These are phyloP conservation scores for Zenarchopterus dispar DNA, from an alignment of 2,797 vertebrate species.

Conservation along the genomic window DNA sequence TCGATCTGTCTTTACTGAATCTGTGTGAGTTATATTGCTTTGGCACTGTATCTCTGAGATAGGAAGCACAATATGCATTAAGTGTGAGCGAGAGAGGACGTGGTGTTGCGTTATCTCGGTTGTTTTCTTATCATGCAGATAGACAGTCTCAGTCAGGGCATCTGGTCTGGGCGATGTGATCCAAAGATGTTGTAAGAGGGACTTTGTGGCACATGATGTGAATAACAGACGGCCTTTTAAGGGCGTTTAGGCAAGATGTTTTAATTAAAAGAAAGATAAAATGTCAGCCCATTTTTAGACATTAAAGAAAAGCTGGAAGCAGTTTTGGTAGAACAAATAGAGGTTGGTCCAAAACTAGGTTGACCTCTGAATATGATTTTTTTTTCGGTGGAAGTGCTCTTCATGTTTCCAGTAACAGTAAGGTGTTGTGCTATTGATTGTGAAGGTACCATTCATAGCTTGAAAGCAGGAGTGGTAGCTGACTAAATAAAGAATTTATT, in stretches of 20 bases:
- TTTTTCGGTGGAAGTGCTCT: no score
- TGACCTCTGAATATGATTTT: no score
- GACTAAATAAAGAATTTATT: no score
- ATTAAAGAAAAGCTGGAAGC: no score
- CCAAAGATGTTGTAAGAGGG: conserved; percentile 3
- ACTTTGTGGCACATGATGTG: conserved; percentile 16
- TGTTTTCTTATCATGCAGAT: conserved; percentile 58
- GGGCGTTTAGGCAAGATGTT: not conserved
- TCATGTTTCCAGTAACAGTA: no score
- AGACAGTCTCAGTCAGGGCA: conserved; percentile 30
- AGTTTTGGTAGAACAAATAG: no score
- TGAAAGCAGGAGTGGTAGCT: no score
- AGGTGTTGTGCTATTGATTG: no score
- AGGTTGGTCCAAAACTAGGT: no score
- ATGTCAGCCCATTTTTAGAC: not conserved
- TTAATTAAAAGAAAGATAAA: not conserved
- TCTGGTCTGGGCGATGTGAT: conserved; percentile 37
- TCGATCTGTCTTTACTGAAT: conserved; percentile 10
- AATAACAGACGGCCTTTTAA: conserved; percentile 13
- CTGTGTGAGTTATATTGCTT: conserved; percentile 28
- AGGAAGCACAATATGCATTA: conserved; percentile 34
- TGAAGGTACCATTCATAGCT: no score
- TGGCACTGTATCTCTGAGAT: conserved; percentile 24
- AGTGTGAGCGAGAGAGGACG: conserved; percentile 39
- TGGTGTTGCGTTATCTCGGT: conserved; percentile 28